phyloP scores from a whole-genome alignment of 2,797 vertebrate species.

The Hippoglossus hippoglossus region DNA sequence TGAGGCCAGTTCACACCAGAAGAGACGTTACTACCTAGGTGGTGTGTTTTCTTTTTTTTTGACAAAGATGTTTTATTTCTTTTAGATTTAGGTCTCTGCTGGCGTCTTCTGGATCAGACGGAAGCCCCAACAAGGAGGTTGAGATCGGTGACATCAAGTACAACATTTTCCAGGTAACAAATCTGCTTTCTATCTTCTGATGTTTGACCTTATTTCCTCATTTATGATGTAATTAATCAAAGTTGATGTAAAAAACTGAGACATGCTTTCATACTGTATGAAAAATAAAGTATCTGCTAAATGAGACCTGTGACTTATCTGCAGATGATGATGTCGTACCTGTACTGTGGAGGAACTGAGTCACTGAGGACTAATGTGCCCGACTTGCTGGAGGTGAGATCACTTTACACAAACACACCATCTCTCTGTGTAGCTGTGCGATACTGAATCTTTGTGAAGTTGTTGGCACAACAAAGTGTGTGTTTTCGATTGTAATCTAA shows the following conservation, averaged over 20 bases:
- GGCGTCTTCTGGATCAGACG: slow-evolving; percentile 86
- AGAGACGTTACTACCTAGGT: not conserved
- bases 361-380: slow-evolving; percentile 88
- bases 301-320: slow-evolving; percentile 34
- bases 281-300: slow-evolving; percentile 1
- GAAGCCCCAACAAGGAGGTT: slow-evolving; percentile 86
- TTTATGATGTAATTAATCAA: not conserved
- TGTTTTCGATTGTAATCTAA: no score
- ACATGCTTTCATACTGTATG: no score
- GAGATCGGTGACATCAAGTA: slow-evolving; percentile 94
- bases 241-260: not conserved
- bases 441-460: no score
- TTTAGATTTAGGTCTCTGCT: slow-evolving; percentile 93
- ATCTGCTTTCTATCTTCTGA: not conserved
- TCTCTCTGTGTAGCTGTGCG: not conserved
- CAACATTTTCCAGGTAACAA: slow-evolving; percentile 91
- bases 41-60: not conserved
- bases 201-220: not conserved
- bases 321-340: slow-evolving; percentile 97
- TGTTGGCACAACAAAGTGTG: no score
- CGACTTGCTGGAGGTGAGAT: slow-evolving; percentile 92
- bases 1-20: slow-evolving; percentile 64
- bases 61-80: not conserved
- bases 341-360: slow-evolving; percentile 95
- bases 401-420: not conserved